Base-by-base conservation (phyloP, 2,888 invertebrate genomes). In the Osedax fenrisi region DNA sequence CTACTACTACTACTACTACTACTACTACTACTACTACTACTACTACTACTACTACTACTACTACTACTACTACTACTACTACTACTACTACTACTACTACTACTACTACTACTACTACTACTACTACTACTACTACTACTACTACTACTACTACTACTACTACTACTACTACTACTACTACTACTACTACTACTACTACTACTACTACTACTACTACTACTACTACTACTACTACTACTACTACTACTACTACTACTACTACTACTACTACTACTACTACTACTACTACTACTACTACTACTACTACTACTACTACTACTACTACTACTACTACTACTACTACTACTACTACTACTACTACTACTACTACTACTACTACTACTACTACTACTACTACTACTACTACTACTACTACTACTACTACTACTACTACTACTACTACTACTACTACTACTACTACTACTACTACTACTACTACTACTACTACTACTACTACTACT, bases 1-100 rank as follows among this genome's bases (percentile, higher is more conserved):
- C 59, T 56, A n/a, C n/a, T n/a, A n/a, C n/a, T n/a, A 56, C 59
- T 56, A 56, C 59, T 56, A 56, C 59, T 56, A 56, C 59, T 56
- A 56, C 59, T 56, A 56, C 59, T 56, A 56, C 59, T 56, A n/a
- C n/a, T n/a, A n/a, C n/a, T n/a, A 56, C 59, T 56, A 56, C 59
- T 56, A 56, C 59, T 56, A 56, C 59, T 56, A 56, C 59, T 56
- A 56, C 59, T 56, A 56, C 59, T 56, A n/a, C n/a, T n/a, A n/a
- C n/a, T n/a, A 56, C 59, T 56, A 56, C 59, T 56, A 56, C 59
- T 56, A 56, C 59, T 56, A 56, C 59, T 56, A 56, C 59, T 56
- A 56, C 59, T 56, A n/a, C n/a, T n/a, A n/a, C n/a, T n/a, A 56
- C 59, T 56, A 56, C 59, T 56, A 56, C 59, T 56, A 56, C 59